phyloP scores from a whole-genome alignment of 2,797 vertebrate species.

The Hyperoplus lanceolatus region DNA sequence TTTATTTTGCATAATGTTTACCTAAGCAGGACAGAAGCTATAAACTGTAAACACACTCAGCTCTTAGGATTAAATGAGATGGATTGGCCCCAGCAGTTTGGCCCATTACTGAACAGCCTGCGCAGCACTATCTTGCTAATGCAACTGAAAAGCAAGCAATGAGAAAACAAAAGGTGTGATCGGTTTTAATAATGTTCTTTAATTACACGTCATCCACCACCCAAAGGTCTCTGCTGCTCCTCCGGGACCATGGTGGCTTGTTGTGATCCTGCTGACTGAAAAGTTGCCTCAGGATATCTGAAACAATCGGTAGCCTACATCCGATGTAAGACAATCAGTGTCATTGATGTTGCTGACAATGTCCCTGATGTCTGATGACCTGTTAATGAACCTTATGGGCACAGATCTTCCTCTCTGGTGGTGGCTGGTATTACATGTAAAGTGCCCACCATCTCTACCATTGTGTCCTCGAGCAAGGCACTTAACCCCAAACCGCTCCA shows the following conservation, averaged over 20 bases:
- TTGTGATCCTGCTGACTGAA: conserved; percentile 22
- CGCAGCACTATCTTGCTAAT: conserved; percentile 75
- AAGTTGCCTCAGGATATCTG: conserved; percentile 16
- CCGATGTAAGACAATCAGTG: conserved; percentile 25
- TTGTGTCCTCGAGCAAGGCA: too few relatives aligned
- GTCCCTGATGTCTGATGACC: conserved; percentile 45
- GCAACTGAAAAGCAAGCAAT: conserved; percentile 43
- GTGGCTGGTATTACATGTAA: too few relatives aligned
- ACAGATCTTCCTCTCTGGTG: not conserved
- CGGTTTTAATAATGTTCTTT: conserved; percentile 46
- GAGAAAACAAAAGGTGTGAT: conserved; percentile 55
- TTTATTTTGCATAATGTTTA: conserved; percentile 52
- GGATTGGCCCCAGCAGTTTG: conserved; percentile 66
- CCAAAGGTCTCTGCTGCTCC: conserved; percentile 1
- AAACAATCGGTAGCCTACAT: conserved; percentile 13
- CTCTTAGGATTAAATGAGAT: conserved; percentile 75
- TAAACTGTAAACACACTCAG: conserved; percentile 59
- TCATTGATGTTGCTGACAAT: conserved; percentile 36
- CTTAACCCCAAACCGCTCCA: too few relatives aligned
- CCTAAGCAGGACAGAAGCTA: conserved; percentile 48
- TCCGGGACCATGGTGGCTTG: not conserved
- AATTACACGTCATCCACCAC: conserved; percentile 45
- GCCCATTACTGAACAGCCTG: conserved; percentile 72
- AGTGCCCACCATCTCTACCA: too few relatives aligned
- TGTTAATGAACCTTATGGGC: conserved; percentile 36